phyloP scores from a whole-genome alignment of 2,113 vertebrate genomes.

The Meleagris gallopavo region DNA sequence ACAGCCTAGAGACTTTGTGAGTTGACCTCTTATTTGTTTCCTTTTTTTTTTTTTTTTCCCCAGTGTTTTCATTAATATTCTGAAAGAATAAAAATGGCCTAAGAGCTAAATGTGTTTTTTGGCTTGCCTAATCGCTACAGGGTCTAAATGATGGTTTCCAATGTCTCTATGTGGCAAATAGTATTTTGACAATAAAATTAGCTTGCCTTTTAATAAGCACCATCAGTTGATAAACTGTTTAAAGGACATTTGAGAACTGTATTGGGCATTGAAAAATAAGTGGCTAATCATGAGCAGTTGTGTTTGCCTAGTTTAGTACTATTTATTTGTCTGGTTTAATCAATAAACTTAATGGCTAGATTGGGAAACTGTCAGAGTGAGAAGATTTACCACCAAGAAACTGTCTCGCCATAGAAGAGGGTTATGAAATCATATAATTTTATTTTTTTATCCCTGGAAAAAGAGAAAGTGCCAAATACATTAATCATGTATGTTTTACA shows the following conservation, averaged over 20 bases:
- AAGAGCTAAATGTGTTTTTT: constrained; percentile 70
- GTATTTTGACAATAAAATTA: constrained; percentile 23
- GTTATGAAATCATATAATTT: background rate
- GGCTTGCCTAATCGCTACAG: constrained; percentile 68
- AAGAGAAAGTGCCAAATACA: background rate
- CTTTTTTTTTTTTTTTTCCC: constrained; percentile 57
- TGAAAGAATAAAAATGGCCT: constrained; percentile 74
- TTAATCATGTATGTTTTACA: background rate
- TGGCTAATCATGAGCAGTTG: background rate
- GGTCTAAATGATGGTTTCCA: constrained; percentile 63
- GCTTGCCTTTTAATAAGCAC: constrained; percentile 31
- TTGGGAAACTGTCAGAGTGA: background rate
- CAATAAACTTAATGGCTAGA: background rate
- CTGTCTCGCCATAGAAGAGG: background rate
- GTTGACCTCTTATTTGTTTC: constrained; percentile 86
- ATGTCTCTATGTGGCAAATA: constrained; percentile 43
- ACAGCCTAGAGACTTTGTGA: constrained; percentile 90
- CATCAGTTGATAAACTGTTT: background rate
- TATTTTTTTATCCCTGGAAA: background rate
- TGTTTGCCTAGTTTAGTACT: background rate
- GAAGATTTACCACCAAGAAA: background rate
- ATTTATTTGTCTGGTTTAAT: constrained; percentile 7
- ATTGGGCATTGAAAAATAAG: background rate
- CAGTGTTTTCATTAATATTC: constrained; percentile 82
- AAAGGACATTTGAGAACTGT: constrained; percentile 25